These are phyloP conservation scores for Lamellibrachia satsuma DNA, from an alignment of 2,888 invertebrate species.

Conservation along the genomic window DNA sequence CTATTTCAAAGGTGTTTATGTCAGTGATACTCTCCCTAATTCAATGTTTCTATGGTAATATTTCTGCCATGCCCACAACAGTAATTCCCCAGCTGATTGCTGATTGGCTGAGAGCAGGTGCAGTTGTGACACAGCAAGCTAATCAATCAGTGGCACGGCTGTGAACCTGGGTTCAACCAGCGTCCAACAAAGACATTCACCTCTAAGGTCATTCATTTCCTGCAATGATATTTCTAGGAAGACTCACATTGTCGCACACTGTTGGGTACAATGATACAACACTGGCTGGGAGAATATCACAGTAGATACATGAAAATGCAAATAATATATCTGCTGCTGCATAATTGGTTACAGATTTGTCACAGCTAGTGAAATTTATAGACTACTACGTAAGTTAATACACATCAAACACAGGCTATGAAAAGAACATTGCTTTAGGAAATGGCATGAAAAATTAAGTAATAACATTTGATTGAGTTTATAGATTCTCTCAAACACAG, in stretches of 20 bases:
- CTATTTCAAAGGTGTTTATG: not conserved
- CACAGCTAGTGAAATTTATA: not conserved
- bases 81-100: not conserved
- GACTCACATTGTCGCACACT: not conserved
- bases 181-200: not conserved
- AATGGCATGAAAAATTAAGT: not conserved
- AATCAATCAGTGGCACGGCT: not conserved
- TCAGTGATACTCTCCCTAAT: not conserved
- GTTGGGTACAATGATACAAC: not conserved
- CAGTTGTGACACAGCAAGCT: not conserved
- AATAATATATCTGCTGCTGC: not conserved
- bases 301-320: not conserved
- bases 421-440: not conserved
- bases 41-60: not conserved
- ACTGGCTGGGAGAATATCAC: not conserved
- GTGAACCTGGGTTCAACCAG: not conserved
- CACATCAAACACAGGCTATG: not conserved
- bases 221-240: not conserved
- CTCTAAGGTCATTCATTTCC: not conserved
- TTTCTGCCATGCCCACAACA: not conserved
- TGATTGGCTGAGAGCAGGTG: conserved; percentile 13
- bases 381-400: not conserved
- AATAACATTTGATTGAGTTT: not conserved
- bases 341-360: not conserved
- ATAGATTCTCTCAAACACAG: not conserved